Conservation (phyloP, 2,888 invertebrate species). For the Pseudeuparius sepicola region DNA sequence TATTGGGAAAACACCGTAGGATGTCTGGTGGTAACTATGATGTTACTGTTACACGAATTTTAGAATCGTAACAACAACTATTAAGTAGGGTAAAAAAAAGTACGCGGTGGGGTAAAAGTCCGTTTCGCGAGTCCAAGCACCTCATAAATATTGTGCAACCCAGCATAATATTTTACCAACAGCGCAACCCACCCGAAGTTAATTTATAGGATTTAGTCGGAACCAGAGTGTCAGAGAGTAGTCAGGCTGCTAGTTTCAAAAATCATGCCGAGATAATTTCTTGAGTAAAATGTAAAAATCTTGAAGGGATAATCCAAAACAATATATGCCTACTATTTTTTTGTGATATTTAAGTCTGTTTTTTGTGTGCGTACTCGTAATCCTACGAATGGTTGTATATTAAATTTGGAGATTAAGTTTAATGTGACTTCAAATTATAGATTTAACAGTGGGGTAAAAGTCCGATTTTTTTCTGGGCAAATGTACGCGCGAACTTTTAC, state of each 20-base stretch:
- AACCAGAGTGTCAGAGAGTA: constrained; percentile 6
- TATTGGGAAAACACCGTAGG: no score
- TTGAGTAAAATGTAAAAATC: constrained; percentile 4
- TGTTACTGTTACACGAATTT: no score
- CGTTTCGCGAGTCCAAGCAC: no score
- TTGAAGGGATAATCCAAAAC: constrained; percentile 5
- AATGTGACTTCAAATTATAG: constrained; percentile 7
- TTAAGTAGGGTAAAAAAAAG: no score
- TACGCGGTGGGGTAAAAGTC: no score
- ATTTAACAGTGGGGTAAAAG: constrained; percentile 5
- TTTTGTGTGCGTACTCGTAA: constrained; percentile 4
- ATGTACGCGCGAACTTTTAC: constrained; percentile 10
- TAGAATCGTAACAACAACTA: no score
- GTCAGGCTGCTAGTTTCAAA: constrained; percentile 6
- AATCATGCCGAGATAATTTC: constrained; percentile 6
- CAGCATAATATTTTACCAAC: no score
- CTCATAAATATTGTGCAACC: no score
- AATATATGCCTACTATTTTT: constrained; percentile 2
- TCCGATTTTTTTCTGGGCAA: constrained; percentile 6
- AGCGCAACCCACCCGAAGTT: no score
- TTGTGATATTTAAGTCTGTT: constrained; percentile 5
- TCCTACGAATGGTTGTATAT: no score
- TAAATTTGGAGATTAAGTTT: constrained; percentile 6
- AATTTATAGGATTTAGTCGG: constrained; percentile 5
- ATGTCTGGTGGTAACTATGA: no score